A percentile compares a stretch with the other conserved stretches of the same genome.
Evolutionary conservation across 2,113 vertebrate genomes (phyloP).

Genomic region (Brachyhypopomus gauderio): DNA sequence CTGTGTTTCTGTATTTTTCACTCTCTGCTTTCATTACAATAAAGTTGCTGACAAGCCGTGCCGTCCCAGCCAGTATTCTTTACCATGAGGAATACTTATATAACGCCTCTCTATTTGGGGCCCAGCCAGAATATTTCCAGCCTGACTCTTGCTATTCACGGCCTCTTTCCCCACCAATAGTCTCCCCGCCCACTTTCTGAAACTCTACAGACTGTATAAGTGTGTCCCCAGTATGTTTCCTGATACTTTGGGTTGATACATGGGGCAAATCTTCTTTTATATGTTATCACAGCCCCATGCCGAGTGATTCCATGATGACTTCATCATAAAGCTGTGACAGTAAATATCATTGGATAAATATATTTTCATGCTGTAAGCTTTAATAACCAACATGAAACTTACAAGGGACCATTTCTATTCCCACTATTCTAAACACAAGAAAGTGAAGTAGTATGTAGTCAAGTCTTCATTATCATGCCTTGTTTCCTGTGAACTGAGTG

Average conservation of each 20-base stretch:
- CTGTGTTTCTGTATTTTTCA: neutral
- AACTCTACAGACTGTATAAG: neutral
- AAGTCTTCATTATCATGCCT: too few species aligned
- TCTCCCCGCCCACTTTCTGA: neutral
- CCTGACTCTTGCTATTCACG: conserved; percentile 22
- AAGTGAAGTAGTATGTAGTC: too few species aligned
- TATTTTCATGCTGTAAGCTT: too few species aligned
- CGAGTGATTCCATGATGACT: neutral
- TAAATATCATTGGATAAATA: too few species aligned
- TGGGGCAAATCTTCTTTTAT: neutral
- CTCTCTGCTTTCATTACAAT: conserved; percentile 62
- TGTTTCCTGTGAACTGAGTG: too few species aligned
- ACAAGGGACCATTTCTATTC: too few species aligned
- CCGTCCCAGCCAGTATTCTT: conserved; percentile 57
- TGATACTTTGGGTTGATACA: neutral
- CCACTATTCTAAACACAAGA: too few species aligned
- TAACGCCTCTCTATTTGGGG: conserved; percentile 62
- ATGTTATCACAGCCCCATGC: neutral
- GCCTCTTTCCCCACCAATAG: neutral
- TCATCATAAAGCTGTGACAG: too few species aligned
- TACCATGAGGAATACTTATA: conserved; percentile 66
- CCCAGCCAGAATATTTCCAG: conserved; percentile 59
- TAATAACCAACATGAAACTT: too few species aligned
- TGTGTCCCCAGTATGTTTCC: neutral
- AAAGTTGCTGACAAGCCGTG: conserved; percentile 57